Evolutionary conservation across 2,113 vertebrate species (phyloP), one percentile per base, ranked within the genome.

Genomic region (Struthio camelus): DNA sequence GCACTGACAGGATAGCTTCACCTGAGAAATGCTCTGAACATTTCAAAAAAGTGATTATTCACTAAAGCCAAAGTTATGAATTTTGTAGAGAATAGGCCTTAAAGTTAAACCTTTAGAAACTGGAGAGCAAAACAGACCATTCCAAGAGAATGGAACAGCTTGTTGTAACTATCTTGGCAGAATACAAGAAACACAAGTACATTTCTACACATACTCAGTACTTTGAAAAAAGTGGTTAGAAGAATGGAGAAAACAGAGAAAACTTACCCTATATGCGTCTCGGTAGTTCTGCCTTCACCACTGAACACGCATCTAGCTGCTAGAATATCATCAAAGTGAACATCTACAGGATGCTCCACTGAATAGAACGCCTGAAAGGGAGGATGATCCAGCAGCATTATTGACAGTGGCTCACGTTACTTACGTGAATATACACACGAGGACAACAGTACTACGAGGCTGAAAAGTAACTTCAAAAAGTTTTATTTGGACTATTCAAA

Each of bases 291-390:
- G 84, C 99, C 99, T 91, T 99, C 99, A 30, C 99, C 99, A 70
- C 98, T 99, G 91, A 99, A 99, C 16, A 99, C 97, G 96, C 99
- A 99, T 96, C 99, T 98, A 91, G 99, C 99, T 80, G 99, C 99
- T 17, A 99, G 78, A 32, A 97, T 98, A 95, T 99, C 99, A 70
- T 99, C 99, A 81, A 98, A 98, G 89, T 97, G 98, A 73, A 99
- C 91, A 54, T 98, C 98, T 30, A 99, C 79, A 1, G 98, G 98
- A 67, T 97, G 98, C 90, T 98, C 98, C 67, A 98, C 97, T 1
- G 99, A 98, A 93, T 99, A 99, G 96, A 99, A 99, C 59, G 99
- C 99, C 99, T 99, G 94, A 66, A 95, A 95, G 62, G 88, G 24
- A 96, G 27, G 76, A 46, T 28, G 73, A 79, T 44, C 80, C 34